Evolutionary conservation across 2,797 vertebrate species (phyloP), one percentile per base, ranked within the genome.

Genomic region (Anguilla obscura): DNA sequence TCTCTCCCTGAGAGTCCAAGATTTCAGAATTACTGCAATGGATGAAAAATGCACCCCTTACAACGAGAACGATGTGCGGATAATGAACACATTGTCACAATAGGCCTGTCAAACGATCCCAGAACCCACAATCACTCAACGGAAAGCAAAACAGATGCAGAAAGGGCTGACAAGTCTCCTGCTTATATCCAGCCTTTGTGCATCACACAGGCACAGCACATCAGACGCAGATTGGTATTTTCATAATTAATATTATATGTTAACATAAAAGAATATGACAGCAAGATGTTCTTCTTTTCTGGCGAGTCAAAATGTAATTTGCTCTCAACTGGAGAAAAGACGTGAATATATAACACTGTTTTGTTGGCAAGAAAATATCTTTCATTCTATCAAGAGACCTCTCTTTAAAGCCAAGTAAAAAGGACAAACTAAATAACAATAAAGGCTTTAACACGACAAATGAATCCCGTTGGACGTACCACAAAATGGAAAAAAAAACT

Each of bases 61-160:
- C 24, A 82, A 82, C 14, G 45, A 18, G 24, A 16, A 82, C 14
- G 45, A 50, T 24, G 40, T 48, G 79, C 24, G 36, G n/a, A 82
- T 82, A 82, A 82, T 82, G 79, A n/a, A 50, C 40, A n/a, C 45
- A 82, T 82, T 82, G 79, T 50, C 79, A 50, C 24, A 24, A 82
- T 9, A n/a, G 45, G 40, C 79, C 40, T 33, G 18, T 82, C 21
- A 82, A 50, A 48, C 48, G 36, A 80, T 50, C 79, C 40, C 79
- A 48, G 8, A 48, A 24, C 21, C 76, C 76, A 80, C 18, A 82
- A n/a, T 82, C 79, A 24, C 21, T 48, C 16, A 82, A 27, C 5
- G 24, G 79, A 82, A 82, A 82, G 79, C 18, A 50, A 48, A 82
- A 50, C 79, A 40, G 36, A 79, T 48, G 45, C 21, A 82, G 45